Evolutionary conservation across 2,888 invertebrate genomes (phyloP), one percentile per base, ranked within the genome.

Genomic region (Caenorhabditis plicata): DNA sequence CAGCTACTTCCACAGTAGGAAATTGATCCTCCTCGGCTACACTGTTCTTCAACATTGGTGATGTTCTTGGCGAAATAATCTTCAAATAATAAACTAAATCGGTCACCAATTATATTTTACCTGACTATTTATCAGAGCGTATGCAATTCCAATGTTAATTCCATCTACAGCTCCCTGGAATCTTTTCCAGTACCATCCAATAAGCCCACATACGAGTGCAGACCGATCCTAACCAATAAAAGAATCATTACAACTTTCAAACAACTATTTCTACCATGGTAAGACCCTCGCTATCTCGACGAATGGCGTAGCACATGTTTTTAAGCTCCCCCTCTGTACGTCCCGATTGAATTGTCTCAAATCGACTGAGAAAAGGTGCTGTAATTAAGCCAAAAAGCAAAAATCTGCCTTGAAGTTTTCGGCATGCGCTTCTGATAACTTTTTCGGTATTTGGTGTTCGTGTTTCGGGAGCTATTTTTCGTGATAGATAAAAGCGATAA

Each of bases 101-200:
- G 45, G 29, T 48, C 41, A 8, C 33, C 49, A 4, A 49, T 25
- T 22, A 13, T 11, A 20, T 40, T n/a, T 15, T 15, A 67, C 57
- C 40, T 60, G 64, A 36, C 58, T 68, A 39, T 67, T 68, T 47
- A 66, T 40, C 45, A 70, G 54, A 1, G 66, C 70, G 39, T 66
- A 69, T 8, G 65, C 70, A 39, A 72, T 61, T 44, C 70, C 75
- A 7, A 76, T 15, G 48, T 79, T 78, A 42, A 80, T 68, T 22
- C 75, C 74, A 45, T 78, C 76, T 13, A 78, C 79, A 7, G 73
- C 74, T 17, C 78, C 78, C 46, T 78, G 76, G 53, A 78, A 80
- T 19, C 78, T 60, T 41, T 65, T 68, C 78, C 78, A 78, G 53
- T 79, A 80, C 79, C 79, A 79, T 0, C 79, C 79, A 41, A 78